Evolutionary conservation across 2,797 vertebrate genomes (phyloP), one percentile per base, ranked within the genome.

Genomic region (Tenualosa ilisha): DNA sequence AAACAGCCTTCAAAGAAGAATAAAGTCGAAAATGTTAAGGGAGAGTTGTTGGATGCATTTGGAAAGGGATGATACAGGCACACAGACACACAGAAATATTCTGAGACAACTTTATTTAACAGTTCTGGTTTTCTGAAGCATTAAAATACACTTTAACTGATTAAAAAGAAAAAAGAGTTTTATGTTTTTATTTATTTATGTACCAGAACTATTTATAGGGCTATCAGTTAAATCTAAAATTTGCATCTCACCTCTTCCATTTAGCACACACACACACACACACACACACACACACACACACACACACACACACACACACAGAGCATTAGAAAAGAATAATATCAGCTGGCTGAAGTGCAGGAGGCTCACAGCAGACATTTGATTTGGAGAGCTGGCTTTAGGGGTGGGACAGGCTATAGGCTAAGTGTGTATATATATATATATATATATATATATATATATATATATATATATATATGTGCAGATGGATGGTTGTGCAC

Each of bases 271-370:
- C 51, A 54, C 51, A 12, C 20, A n/a, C 56, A 22, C 22, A 8
- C 20, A 59, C 56, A n/a, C 54, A 59, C 54, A 59, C 54, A 59
- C 56, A 59, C 54, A n/a, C 56, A n/a, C n/a, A 59, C 5, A 4
- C 53, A 15, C 84, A 87, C 88, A 13, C n/a, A n/a, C n/a, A n/a
- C n/a, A n/a, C n/a, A n/a, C n/a, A n/a, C n/a, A n/a, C n/a, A n/a
- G n/a, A 13, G 75, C 85, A 51, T 1, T 54, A 15, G 15, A 49
- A 49, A 81, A 86, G 88, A 91, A 81, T n/a, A n/a, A n/a, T 84
- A 88, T 88, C 86, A 85, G 85, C 86, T 87, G 90, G 88, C 86
- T 68, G 82, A 85, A 88, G 81, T 82, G 81, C 46, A 49, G 46
- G 81, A 31, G 40, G 81, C 86, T 84, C 84, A 84, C 90, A 87